Percentiles rank a stretch among this genome's conserved stretches.
phyloP scores from a whole-genome alignment of 1,140 invertebrate species.

The Philotrypesis tridentata region DNA sequence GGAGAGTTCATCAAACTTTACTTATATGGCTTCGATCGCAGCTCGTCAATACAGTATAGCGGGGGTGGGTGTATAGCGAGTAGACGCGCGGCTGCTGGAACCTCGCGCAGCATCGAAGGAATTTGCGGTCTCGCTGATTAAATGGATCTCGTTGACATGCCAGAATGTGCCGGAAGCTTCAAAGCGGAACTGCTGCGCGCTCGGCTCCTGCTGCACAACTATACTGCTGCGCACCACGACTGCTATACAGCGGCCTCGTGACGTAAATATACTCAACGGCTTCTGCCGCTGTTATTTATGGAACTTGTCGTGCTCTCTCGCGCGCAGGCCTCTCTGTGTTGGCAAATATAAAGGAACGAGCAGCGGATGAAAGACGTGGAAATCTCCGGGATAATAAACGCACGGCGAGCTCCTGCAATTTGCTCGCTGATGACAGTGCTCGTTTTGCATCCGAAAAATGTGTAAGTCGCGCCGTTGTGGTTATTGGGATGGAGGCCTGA shows the following conservation, averaged over 20 bases:
- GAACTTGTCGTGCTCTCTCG: not conserved
- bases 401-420: slow-evolving; percentile 8
- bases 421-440: not conserved
- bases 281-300: not conserved
- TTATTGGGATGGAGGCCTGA: no score
- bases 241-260: no score
- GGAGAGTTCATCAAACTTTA: not conserved
- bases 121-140: not conserved
- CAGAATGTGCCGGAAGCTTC: slow-evolving; percentile 1
- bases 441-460: no score
- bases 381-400: slow-evolving; percentile 10
- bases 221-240: not conserved
- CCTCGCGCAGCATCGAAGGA: not conserved
- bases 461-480: no score
- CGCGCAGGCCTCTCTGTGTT: not conserved
- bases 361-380: not conserved
- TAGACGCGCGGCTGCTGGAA: not conserved
- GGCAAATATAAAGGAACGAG: not conserved
- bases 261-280: not conserved
- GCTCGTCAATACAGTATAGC: not conserved
- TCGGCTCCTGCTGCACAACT: not conserved
- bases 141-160: slow-evolving; percentile 16
- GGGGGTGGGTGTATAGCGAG: no score
- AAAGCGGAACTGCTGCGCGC: slow-evolving; percentile 3
- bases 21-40: not conserved